Conservation (phyloP, 2,888 invertebrate species). For the Ophraella communa region DNA sequence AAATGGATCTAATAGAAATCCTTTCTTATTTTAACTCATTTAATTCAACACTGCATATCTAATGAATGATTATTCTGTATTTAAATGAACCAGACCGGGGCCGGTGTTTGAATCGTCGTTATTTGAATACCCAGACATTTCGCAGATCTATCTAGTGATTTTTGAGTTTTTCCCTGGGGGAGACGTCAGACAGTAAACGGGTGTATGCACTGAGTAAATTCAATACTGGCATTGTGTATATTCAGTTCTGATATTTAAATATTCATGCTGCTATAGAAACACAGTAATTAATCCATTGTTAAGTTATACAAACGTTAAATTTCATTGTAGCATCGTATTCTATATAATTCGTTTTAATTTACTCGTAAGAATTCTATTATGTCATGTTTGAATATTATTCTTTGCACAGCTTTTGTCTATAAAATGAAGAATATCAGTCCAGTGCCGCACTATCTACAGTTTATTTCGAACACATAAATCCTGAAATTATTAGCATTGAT, state of each 20-base stretch:
- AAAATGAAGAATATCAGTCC: slow-evolving; percentile 3
- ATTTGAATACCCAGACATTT: slow-evolving; percentile 35
- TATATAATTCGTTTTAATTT: slow-evolving; percentile 62
- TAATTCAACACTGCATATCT: slow-evolving; percentile 18
- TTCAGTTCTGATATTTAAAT: slow-evolving; percentile 57
- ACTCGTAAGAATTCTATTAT: slow-evolving; percentile 57
- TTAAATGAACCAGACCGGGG: slow-evolving; percentile 28
- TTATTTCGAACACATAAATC: no score
- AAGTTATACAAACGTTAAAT: slow-evolving; percentile 60
- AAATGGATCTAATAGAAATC: neutral
- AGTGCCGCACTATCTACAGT: slow-evolving; percentile 1
- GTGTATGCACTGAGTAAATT: slow-evolving; percentile 53
- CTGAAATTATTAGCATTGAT: no score
- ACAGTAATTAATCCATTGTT: slow-evolving; percentile 62
- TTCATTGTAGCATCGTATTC: slow-evolving; percentile 59
- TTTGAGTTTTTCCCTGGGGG: slow-evolving; percentile 45
- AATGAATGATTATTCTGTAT: slow-evolving; percentile 30
- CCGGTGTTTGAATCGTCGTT: slow-evolving; percentile 14
- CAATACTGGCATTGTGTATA: slow-evolving; percentile 59
- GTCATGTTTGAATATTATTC: slow-evolving; percentile 33
- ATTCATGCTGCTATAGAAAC: slow-evolving; percentile 60
- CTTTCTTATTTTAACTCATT: slow-evolving; percentile 8
- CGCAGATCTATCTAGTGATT: slow-evolving; percentile 43
- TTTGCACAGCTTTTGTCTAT: slow-evolving; percentile 28
- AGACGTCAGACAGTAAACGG: slow-evolving; percentile 43